These are phyloP conservation scores for Asteroscopus sphinx DNA, from an alignment of 2,888 invertebrate genomes.

Conservation along the genomic window DNA sequence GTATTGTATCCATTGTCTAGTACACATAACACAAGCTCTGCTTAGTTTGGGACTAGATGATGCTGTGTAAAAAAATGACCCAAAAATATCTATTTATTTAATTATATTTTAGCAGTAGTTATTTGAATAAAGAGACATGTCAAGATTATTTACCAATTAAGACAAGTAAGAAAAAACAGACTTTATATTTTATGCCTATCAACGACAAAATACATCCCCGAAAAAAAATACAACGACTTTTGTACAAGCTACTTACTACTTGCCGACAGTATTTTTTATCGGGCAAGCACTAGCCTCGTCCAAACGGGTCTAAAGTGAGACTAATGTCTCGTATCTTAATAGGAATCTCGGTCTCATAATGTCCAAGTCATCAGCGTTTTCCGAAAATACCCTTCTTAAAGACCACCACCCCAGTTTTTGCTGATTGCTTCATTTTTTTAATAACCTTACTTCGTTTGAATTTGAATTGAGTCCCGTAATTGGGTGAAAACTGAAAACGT, in stretches of 20 bases:
- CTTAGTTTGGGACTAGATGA: no score
- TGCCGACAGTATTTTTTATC: constrained; percentile 36
- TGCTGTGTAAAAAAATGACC: no score
- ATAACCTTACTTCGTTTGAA: constrained; percentile 72
- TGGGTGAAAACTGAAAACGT: constrained; percentile 48
- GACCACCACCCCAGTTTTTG: constrained; percentile 69
- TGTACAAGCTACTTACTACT: constrained; percentile 1
- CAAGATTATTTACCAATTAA: no score
- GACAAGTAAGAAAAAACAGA: no score
- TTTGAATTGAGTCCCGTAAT: constrained; percentile 68
- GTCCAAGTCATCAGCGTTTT: constrained; percentile 87
- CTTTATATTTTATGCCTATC: no score
- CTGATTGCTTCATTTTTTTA: constrained; percentile 81
- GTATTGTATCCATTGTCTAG: no score
- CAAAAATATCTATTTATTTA: no score
- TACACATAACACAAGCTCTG: no score
- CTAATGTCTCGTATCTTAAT: constrained; percentile 88
- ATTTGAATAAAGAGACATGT: no score
- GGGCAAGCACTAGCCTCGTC: constrained; percentile 44
- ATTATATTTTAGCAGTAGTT: no score
- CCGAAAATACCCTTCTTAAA: constrained; percentile 78
- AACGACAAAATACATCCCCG: no score
- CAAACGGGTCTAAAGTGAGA: constrained; percentile 75
- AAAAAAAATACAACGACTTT: no score
- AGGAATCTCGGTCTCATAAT: constrained; percentile 87